Evolutionary conservation across 1,140 invertebrate genomes (phyloP).

Genomic region (Teleopsis dalmanni): DNA sequence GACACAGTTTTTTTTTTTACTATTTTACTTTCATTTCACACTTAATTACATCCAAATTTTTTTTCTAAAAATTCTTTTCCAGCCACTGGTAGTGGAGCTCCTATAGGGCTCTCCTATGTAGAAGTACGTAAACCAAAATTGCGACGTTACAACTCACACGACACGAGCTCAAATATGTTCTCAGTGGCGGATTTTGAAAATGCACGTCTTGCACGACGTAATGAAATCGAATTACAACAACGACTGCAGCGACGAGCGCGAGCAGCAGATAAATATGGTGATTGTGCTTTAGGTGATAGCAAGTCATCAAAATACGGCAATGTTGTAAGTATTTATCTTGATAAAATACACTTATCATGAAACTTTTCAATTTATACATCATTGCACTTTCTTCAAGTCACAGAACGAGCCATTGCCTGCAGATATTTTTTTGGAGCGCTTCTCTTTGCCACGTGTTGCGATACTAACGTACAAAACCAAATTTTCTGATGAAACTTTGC

Average conservation of each 20-base stretch:
- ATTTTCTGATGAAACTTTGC: slow-evolving; percentile 36
- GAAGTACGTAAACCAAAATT: slow-evolving; percentile 40
- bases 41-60: slow-evolving; percentile 2
- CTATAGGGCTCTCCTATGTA: slow-evolving; percentile 15
- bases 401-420: slow-evolving; percentile 34
- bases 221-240: slow-evolving; percentile 42
- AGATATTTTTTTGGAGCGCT: slow-evolving; percentile 49
- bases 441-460: slow-evolving; percentile 50
- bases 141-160: slow-evolving; percentile 42
- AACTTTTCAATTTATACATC: background rate
- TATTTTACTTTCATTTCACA: background rate
- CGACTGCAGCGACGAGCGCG: slow-evolving; percentile 30
- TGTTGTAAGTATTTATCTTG: slow-evolving; percentile 23
- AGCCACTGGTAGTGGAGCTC: slow-evolving; percentile 1
- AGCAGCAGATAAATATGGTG: slow-evolving; percentile 15
- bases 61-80: background rate
- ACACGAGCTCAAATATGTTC: slow-evolving; percentile 44
- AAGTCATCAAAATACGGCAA: slow-evolving; percentile 36
- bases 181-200: slow-evolving; percentile 43
- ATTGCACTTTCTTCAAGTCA: slow-evolving; percentile 12
- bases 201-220: slow-evolving; percentile 40
- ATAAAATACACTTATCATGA: background rate
- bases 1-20: background rate
- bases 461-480: slow-evolving; percentile 39
- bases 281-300: slow-evolving; percentile 43